Conservation (phyloP, 1,140 invertebrate genomes). For the Aleiodes sp. region DNA sequence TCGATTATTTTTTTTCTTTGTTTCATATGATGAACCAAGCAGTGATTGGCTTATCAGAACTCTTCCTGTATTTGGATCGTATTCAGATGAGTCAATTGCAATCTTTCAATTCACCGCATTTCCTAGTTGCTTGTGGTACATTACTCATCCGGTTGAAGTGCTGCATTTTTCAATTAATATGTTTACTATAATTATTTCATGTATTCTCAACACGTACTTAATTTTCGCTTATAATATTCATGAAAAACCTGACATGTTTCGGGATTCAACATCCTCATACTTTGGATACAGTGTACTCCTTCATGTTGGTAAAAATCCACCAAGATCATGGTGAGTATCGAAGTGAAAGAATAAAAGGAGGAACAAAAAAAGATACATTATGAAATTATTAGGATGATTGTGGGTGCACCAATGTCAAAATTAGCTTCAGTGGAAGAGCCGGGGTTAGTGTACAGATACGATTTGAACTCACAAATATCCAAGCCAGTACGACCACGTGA, state of each 20-base stretch:
- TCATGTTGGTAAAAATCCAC: conserved; percentile 9
- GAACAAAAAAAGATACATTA: background rate
- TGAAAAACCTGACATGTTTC: conserved; percentile 36
- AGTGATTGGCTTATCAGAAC: conserved; percentile 9
- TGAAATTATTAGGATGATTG: conserved; percentile 39
- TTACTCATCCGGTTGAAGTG: background rate
- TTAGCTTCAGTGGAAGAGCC: conserved; percentile 41
- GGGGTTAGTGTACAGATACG: conserved; percentile 47
- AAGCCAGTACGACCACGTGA: conserved; percentile 13
- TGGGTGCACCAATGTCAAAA: conserved; percentile 53
- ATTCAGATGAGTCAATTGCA: conserved; percentile 3
- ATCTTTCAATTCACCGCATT: background rate
- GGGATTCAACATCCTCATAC: conserved; percentile 33
- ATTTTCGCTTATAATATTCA: conserved; percentile 46
- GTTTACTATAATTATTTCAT: conserved; percentile 12
- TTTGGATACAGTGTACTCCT: conserved; percentile 51
- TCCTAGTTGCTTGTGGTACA: background rate
- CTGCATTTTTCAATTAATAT: background rate
- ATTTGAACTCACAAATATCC: conserved; percentile 23
- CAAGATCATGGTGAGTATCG: background rate
- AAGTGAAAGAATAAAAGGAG: background rate
- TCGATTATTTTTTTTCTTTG: conserved; percentile 4
- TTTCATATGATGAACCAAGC: conserved; percentile 4
- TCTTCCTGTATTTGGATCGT: background rate
- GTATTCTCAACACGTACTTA: conserved; percentile 13